phyloP scores from a whole-genome alignment of 2,888 invertebrate genomes.

The Rhingia rostrata region DNA sequence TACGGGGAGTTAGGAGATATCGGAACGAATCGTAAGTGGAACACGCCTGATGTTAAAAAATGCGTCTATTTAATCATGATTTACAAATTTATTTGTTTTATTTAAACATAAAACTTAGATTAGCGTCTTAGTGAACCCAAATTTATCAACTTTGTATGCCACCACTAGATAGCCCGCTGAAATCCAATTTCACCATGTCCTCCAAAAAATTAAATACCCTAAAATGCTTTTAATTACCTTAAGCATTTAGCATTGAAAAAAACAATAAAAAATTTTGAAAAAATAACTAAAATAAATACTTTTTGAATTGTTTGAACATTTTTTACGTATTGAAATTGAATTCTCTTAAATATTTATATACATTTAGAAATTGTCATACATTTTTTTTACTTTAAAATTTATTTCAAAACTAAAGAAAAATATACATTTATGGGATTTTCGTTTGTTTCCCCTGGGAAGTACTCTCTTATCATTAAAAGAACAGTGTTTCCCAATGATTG shows the following conservation, averaged over 20 bases:
- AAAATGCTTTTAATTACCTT: conserved; percentile 27
- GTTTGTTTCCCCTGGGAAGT: conserved; percentile 34
- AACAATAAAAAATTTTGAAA: conserved; percentile 11
- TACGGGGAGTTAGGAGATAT: no score
- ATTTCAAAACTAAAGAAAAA: neutral
- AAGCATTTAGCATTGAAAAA: conserved; percentile 37
- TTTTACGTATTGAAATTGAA: conserved; percentile 22
- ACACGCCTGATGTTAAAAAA: no score
- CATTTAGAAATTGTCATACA: conserved; percentile 16
- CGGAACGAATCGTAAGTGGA: no score
- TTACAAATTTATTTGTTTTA: no score
- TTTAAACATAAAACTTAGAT: no score
- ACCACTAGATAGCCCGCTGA: neutral
- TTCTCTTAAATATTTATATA: conserved; percentile 21
- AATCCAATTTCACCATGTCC: conserved; percentile 19
- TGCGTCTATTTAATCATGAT: no score
- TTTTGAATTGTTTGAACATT: conserved; percentile 64
- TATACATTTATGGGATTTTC: conserved; percentile 13
- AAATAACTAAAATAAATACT: conserved; percentile 1
- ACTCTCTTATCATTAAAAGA: conserved; percentile 37
- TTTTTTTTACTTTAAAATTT: conserved; percentile 15
- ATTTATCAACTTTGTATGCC: no score
- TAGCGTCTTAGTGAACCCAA: no score
- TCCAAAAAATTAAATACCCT: neutral
- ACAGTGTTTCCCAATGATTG: conserved; percentile 72